Evolutionary conservation across 2,888 invertebrate genomes (phyloP).

Genomic region (Schrankia costaestrigalis): DNA sequence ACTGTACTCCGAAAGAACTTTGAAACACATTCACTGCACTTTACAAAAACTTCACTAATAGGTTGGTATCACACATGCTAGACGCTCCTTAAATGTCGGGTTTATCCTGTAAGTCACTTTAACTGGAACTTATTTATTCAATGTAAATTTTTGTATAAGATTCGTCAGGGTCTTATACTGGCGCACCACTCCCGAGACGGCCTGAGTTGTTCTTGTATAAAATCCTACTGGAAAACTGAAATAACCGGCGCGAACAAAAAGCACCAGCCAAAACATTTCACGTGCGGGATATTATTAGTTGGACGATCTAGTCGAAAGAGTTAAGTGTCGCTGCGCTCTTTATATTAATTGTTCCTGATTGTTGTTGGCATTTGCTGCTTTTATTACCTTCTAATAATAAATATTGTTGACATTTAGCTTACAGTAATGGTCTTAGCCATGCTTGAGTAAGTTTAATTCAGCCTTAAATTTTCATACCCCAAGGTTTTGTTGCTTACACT

Average conservation of each 20-base stretch:
- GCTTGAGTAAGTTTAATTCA: constrained; percentile 42
- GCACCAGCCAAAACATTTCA: constrained; percentile 81
- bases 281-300: constrained; percentile 79
- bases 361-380: constrained; percentile 50
- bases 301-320: constrained; percentile 79
- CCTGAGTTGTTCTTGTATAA: constrained; percentile 74
- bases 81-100: too few species aligned
- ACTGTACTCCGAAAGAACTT: constrained; percentile 53
- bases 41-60: constrained; percentile 36
- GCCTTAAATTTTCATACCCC: too few species aligned
- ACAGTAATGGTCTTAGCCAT: constrained; percentile 19
- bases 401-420: constrained; percentile 35
- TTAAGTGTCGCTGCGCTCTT: constrained; percentile 69
- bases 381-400: constrained; percentile 37
- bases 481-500: too few species aligned
- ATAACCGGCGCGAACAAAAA: constrained; percentile 80
- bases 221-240: constrained; percentile 81
- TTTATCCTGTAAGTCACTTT: too few species aligned
- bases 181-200: constrained; percentile 66
- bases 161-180: constrained; percentile 30
- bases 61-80: constrained; percentile 35
- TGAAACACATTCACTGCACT: constrained; percentile 68
- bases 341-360: constrained; percentile 57
- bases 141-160: too few species aligned
- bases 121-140: too few species aligned